Base-by-base conservation (phyloP, 2,888 invertebrate genomes). In the Hecatera dysodea region DNA sequence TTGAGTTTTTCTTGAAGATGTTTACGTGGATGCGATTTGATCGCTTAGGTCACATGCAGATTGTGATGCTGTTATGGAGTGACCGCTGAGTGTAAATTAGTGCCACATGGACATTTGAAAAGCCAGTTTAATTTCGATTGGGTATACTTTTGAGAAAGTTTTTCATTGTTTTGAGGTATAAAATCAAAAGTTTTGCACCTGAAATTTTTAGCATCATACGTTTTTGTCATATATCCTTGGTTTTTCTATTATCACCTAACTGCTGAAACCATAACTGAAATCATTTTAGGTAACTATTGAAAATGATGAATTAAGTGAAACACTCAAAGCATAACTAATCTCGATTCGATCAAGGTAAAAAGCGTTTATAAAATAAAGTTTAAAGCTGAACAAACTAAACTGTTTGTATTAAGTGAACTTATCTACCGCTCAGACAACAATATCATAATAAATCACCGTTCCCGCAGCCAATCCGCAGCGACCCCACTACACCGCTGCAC, bases 1-100 rank as follows among this genome's bases (percentile, higher is more conserved):
- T 92, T 93, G 93, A 94, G 94, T 95, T 96, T 95, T 95, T 95
- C 95, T 95, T 95, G 90, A 95, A 95, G 96, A 95, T 95, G 95
- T 96, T 96, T 95, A 95, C 93, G 93, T 94, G 94, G 90, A 94
- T 92, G 92, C 93, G 93, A 95, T 95, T 95, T 94, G 94, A 95
- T 94, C 95, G 93, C 90, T 91, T 89, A 84, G 90, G 87, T 91
- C 88, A 87, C 89, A 89, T 89, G 90, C 87, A 87, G 83, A 89
- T 88, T 88, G 88, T 92, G 67, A 64, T 56, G 75, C 42, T 83
- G 72, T 7, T 19, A 57, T 63, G 87, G 83, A 93, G 90, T 94
- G 95, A 93, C 81, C 69, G 48, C 60, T 82, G 63, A 57, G 46
- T 59, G 69, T 57, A 22, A 24, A 24, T 60, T 0, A 2, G 0